These are phyloP conservation scores for Coecobrya sp. DNA, from an alignment of 2,888 invertebrate species.

Conservation along the genomic window DNA sequence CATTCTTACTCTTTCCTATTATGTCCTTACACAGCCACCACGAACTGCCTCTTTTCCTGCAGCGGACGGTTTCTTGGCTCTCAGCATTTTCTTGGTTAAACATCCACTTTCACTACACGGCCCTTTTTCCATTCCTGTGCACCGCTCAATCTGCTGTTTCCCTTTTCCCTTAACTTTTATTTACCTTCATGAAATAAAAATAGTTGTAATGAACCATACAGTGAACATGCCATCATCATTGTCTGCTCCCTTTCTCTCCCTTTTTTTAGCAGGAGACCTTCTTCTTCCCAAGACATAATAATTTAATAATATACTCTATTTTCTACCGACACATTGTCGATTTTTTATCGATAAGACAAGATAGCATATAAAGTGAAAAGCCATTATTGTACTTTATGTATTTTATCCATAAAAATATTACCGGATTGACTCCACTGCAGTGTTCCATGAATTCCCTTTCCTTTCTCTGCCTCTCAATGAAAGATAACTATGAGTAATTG, in stretches of 20 bases:
- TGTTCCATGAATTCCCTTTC: background rate
- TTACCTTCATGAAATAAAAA: conserved; percentile 31
- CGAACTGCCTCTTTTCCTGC: conserved; percentile 23
- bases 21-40: background rate
- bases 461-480: background rate
- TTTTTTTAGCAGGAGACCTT: background rate
- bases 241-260: background rate
- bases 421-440: background rate
- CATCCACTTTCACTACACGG: background rate
- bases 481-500: background rate
- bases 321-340: conserved; percentile 14
- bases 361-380: background rate
- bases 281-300: background rate
- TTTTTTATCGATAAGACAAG: background rate
- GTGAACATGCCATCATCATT: background rate
- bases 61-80: conserved; percentile 68
- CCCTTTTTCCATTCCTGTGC: background rate
- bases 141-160: background rate
- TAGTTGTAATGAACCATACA: conserved; percentile 22
- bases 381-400: background rate
- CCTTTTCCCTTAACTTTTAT: background rate
- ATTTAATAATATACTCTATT: background rate
- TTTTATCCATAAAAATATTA: conserved; percentile 10
- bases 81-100: background rate
- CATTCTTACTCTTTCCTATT: background rate